Evolutionary conservation across 2,797 vertebrate species (phyloP).

Genomic region (Orestias chungarensis): DNA sequence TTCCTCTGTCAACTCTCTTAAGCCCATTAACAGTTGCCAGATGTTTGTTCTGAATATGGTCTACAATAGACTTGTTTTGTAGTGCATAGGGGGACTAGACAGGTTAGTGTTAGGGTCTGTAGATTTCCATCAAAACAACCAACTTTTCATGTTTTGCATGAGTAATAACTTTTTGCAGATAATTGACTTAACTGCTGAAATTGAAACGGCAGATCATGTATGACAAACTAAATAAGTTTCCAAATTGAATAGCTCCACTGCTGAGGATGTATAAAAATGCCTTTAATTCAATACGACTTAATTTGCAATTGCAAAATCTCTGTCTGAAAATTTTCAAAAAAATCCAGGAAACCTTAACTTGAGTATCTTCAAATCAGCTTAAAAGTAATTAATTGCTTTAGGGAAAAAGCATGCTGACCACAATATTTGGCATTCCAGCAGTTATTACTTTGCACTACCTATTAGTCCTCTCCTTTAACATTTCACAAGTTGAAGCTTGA

Average conservation of each 20-base stretch:
- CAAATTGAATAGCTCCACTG: neutral
- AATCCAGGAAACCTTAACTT: no score
- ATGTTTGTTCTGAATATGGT: conserved; percentile 77
- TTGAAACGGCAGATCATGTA: neutral
- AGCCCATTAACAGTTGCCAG: conserved; percentile 81
- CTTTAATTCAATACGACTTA: neutral
- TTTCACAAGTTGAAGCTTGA: no score
- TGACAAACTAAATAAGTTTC: neutral
- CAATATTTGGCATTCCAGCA: neutral
- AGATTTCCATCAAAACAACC: conserved; percentile 4
- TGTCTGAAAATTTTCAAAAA: neutral
- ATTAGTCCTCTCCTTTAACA: no score
- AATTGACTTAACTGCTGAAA: neutral
- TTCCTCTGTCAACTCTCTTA: conserved; percentile 73
- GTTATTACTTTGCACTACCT: no score
- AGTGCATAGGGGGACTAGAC: conserved; percentile 28
- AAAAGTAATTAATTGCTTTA: no score
- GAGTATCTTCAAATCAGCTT: no score
- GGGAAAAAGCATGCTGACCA: neutral
- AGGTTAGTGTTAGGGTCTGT: no score
- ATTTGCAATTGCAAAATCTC: neutral
- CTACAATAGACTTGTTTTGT: conserved; percentile 61
- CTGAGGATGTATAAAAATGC: neutral
- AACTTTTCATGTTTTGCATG: neutral
- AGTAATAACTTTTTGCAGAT: neutral